Evolutionary conservation across 2,888 invertebrate species (phyloP), one percentile per base, ranked within the genome.

Genomic region (Brachyopa scutellaris): DNA sequence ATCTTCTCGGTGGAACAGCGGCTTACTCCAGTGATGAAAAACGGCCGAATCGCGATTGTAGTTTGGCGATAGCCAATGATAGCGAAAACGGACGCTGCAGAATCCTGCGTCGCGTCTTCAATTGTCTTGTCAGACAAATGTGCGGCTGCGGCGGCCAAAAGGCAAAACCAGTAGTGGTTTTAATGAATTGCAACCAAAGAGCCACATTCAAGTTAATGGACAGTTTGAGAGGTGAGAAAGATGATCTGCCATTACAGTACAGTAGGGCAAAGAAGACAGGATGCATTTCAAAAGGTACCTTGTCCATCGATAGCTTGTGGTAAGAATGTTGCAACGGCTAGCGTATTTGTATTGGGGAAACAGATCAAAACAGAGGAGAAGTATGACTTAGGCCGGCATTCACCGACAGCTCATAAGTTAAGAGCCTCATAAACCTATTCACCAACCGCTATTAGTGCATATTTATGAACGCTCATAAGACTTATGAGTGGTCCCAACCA

Each of bases 111-210:
- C 13, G 45, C 62, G 17, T 70, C 69, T 74, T 57, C 69, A 59
- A 74, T 76, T 69, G 80, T 80, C 80, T 80, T 74, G 74, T 80
- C 76, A 69, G 49, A 23, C 33, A 33, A 40, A 55, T 49, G 26
- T 55, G 61, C 66, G 47, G 13, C 31, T n/a, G n/a, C n/a, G n/a
- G 23, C 38, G 42, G 23, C 55, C 26, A 38, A 40, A 59, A 49
- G 59, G 29, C 17, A 45, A 66, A 73, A 67, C 67, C 55, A 80
- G 79, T 74, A 79, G 74, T 67, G 73, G n/a, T 47, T 40, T 77
- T 61, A 67, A 73, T 79, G 79, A 61, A 73, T 67, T 61, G 74
- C 47, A 67, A 67, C 19, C 72, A 59, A 23, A 36, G 64, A 66
- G 64, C 42, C 64, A 64, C 57, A 59, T 78, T 72, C 45, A 51